phyloP scores from a whole-genome alignment of 2,797 vertebrate genomes.

The Pitangus sulphuratus region DNA sequence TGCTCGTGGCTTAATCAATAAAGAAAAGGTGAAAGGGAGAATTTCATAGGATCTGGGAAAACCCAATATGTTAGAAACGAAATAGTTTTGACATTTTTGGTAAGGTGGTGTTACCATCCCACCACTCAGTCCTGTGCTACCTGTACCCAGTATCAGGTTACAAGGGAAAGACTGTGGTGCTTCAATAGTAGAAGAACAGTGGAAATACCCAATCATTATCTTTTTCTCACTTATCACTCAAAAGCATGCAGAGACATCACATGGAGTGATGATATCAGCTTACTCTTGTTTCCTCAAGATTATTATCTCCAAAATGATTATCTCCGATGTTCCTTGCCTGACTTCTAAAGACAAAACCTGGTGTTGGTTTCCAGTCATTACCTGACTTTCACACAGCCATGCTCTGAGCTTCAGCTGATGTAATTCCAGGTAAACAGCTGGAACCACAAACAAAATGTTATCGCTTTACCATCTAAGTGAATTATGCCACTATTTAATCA shows the following conservation, averaged over 20 bases:
- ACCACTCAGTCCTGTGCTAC: neutral
- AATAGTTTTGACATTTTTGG: neutral
- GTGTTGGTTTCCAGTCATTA: neutral
- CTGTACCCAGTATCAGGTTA: neutral
- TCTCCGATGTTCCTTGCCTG: neutral
- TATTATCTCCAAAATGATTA: neutral
- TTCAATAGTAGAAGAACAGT: neutral
- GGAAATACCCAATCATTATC: neutral
- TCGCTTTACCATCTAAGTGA: constrained; percentile 1
- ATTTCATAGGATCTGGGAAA: neutral
- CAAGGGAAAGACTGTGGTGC: neutral
- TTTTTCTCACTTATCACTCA: neutral
- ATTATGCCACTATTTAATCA: constrained; percentile 26
- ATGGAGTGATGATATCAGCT: neutral
- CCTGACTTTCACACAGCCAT: neutral
- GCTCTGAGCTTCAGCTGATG: neutral
- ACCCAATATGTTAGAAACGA: neutral
- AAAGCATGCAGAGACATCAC: neutral
- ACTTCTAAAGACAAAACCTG: neutral
- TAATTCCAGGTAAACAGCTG: constrained; percentile 33
- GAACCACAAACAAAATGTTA: constrained; percentile 30
- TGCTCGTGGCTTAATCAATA: neutral
- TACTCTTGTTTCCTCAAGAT: neutral
- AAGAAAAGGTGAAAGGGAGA: neutral
- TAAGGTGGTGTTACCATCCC: neutral